A percentile compares a stretch with the other conserved stretches of the same genome.
phyloP scores from a whole-genome alignment of 2,113 vertebrate species.

The Rattus norvegicus region GRCr8 NC_086022.1:111544501-111545000 shows the following conservation, averaged over 20 bases:
- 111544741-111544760: background rate
- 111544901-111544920: constrained; percentile 51
- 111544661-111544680: too few species aligned
- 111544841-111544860: constrained; percentile 42
- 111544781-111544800: constrained; percentile 47
- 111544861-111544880: constrained; percentile 58
- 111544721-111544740: background rate
- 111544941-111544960: constrained; percentile 63
- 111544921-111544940: constrained; percentile 68
- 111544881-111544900: constrained; percentile 69
- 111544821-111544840: background rate
- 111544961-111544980: constrained; percentile 76
- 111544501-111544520: background rate
- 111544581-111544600: background rate
- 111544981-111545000: constrained; percentile 66
- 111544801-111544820: constrained; percentile 24
- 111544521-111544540: background rate
- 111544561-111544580: too few species aligned
- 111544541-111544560: too few species aligned
- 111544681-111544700: accelerated
- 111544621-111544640: background rate
- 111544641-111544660: background rate
- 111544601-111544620: background rate
- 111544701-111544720: background rate
- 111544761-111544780: background rate